These are phyloP conservation scores for Gryllus bimaculatus DNA, from an alignment of 1,140 invertebrate species.

Conservation along the genomic window DNA sequence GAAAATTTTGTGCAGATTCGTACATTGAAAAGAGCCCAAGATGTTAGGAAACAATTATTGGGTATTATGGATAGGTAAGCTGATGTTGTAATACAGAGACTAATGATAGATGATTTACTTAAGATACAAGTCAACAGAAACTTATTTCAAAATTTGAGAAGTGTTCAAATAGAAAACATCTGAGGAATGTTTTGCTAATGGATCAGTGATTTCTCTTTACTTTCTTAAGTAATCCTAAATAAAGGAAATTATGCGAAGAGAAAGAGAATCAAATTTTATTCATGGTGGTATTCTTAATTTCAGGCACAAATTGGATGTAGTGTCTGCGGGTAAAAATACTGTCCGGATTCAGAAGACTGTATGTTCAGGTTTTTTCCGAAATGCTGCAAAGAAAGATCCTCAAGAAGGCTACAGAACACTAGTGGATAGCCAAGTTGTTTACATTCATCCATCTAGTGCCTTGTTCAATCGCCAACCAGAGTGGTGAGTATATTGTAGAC, in stretches of 20 bases:
- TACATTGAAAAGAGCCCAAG: conserved; percentile 93
- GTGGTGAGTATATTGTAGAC: conserved; percentile 55
- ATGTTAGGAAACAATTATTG: conserved; percentile 94
- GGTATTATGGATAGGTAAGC: conserved; percentile 90
- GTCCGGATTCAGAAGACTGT: conserved; percentile 96
- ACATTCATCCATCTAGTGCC: conserved; percentile 97
- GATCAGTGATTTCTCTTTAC: too few species aligned
- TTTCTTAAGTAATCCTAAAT: too few species aligned
- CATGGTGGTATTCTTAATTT: conserved; percentile 24
- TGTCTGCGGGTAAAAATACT: conserved; percentile 92
- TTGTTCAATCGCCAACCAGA: conserved; percentile 97
- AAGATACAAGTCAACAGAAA: too few species aligned
- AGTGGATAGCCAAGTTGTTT: conserved; percentile 96
- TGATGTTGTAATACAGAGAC: neutral
- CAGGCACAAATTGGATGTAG: conserved; percentile 93
- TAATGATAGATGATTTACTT: too few species aligned
- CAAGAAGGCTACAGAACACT: conserved; percentile 97
- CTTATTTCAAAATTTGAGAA: too few species aligned
- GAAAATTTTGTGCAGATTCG: conserved; percentile 99
- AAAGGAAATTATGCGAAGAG: too few species aligned
- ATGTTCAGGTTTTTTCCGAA: conserved; percentile 97
- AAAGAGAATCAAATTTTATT: too few species aligned
- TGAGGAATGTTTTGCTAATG: too few species aligned
- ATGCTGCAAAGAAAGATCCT: conserved; percentile 98
- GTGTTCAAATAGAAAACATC: too few species aligned